A percentile compares a stretch with the other conserved stretches of the same genome.
phyloP scores from a whole-genome alignment of 2,797 vertebrate species.

The Pangasius mekongensis region DNA sequence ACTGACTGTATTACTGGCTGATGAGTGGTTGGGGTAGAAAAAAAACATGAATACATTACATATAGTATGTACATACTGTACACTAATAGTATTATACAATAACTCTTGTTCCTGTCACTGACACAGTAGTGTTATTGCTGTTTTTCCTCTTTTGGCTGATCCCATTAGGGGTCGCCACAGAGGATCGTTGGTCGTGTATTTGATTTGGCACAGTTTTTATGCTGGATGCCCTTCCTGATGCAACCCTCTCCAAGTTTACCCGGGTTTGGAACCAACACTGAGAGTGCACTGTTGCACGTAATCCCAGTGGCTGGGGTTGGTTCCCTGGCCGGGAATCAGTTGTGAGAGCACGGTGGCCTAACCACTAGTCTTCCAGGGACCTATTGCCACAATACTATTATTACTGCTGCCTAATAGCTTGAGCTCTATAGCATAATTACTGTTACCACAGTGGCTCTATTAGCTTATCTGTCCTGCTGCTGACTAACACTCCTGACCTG shows the following conservation, averaged over 20 bases:
- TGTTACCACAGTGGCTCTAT: background rate
- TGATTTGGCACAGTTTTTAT: no score
- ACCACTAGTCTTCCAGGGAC: no score
- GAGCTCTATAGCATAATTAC: background rate
- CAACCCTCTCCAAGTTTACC: no score
- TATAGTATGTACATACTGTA: background rate
- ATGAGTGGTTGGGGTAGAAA: background rate
- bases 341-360: no score
- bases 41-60: background rate
- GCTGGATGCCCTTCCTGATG: no score
- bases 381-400: background rate
- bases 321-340: no score
- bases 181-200: no score
- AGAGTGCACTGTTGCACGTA: no score
- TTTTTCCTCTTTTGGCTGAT: no score
- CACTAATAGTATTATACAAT: background rate
- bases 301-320: no score
- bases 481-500: background rate
- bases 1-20: background rate
- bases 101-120: background rate
- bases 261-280: no score
- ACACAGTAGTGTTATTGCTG: background rate
- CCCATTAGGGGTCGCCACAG: no score
- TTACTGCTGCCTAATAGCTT: background rate
- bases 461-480: background rate